Evolutionary conservation across 2,797 vertebrate species (phyloP).

Genomic region (Sitta carolinensis): DNA sequence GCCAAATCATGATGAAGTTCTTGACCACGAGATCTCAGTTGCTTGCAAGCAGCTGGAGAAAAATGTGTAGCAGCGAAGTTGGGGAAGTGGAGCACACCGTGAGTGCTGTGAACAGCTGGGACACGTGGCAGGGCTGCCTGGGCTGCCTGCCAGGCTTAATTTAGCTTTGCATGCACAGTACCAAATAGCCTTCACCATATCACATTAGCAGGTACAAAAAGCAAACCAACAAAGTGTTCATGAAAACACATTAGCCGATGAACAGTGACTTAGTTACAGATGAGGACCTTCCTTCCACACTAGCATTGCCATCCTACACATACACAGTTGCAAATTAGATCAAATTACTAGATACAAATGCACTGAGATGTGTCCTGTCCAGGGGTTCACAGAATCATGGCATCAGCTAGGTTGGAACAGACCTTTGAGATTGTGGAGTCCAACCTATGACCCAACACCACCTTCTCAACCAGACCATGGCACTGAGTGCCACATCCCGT

Average conservation of each 20-base stretch:
- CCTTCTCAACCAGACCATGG: not conserved
- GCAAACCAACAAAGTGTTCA: not conserved
- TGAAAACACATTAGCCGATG: not conserved
- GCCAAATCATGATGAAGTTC: not conserved
- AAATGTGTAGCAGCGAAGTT: not conserved
- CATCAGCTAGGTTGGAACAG: not conserved
- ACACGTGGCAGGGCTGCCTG: slow-evolving; percentile 20
- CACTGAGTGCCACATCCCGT: not conserved
- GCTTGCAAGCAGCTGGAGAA: not conserved
- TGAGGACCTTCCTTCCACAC: not conserved
- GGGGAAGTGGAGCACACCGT: not conserved
- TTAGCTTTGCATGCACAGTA: slow-evolving; percentile 1
- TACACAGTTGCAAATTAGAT: not conserved
- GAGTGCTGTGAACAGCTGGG: not conserved
- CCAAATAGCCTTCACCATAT: not conserved
- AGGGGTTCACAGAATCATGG: not conserved
- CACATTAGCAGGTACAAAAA: slow-evolving; percentile 46
- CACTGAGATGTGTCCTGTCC: not conserved
- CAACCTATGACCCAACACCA: not conserved
- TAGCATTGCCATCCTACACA: not conserved
- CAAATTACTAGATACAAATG: not conserved
- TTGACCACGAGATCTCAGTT: not conserved
- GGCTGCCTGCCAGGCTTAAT: slow-evolving; percentile 27
- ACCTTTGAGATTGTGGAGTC: not conserved
- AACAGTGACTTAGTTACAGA: not conserved